Evolutionary conservation across 2,113 vertebrate species (phyloP), one percentile per base, ranked within the genome.

Genomic region (Colossoma macropomum): DNA sequence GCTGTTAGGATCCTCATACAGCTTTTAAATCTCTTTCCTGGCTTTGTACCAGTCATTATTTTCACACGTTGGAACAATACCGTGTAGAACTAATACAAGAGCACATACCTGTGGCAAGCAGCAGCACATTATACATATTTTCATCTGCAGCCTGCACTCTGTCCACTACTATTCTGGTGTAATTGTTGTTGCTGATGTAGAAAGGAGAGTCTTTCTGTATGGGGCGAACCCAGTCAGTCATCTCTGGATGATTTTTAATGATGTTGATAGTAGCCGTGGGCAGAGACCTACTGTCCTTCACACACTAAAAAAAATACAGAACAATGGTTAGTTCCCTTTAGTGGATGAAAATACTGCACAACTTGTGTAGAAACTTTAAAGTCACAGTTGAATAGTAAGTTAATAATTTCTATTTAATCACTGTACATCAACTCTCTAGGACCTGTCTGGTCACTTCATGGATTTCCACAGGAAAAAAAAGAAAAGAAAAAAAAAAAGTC

Each of bases 121-220:
- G 82, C 52, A 95, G 68, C 62, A 95, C 65, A 76, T 90, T 92
- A 77, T 93, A 87, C n/a, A 59, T n/a, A 0, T 1, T 19, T 27
- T 75, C 15, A 82, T 94, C 90, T 1, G 88, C 87, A 0, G 85
- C 92, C 71, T 86, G 70, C 12, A 94, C 91, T 28, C 21, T 78
- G 81, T 95, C 94, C 81, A 94, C 93, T 0, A n/a, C 86, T 23
- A 95, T 92, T 79, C 92, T 94, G 62, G 90, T 94, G 80, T 94
- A 95, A 84, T 91, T 93, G 83, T 90, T 80, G 82, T 68, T 91
- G 88, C 93, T 94, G 28, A 89, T 79, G 66, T 92, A 93, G 69
- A 95, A 92, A 0, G 94, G 94, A 45, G 82, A 65, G 0, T 63
- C 62, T 25, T n/a, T 28, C 74, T 91, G 77, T 28, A 92, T 32